Conservation (phyloP, 2,797 vertebrate genomes). For the Sibirionetta formosa region DNA sequence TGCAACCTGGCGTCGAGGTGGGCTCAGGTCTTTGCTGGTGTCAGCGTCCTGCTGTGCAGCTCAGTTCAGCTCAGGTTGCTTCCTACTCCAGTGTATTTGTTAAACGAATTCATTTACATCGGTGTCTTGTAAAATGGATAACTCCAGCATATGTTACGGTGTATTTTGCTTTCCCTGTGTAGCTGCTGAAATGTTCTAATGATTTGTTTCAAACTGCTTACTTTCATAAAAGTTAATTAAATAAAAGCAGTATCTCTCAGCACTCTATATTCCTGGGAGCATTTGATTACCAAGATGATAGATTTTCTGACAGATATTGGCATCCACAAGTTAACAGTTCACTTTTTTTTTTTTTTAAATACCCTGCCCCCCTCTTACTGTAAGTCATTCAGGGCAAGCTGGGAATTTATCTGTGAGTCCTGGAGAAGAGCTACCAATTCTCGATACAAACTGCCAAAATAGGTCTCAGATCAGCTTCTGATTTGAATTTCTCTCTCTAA, state of each 20-base stretch:
- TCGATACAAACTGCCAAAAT: neutral
- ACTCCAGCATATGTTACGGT: neutral
- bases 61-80: conserved; percentile 49
- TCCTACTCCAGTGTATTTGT: neutral
- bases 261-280: neutral
- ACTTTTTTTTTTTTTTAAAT: neutral
- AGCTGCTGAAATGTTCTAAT: conserved; percentile 51
- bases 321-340: conserved; percentile 16
- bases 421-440: neutral
- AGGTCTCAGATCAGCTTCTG: neutral
- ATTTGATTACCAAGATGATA: conserved; percentile 39
- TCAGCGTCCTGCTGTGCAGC: neutral
- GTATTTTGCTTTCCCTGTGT: neutral
- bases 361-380: neutral
- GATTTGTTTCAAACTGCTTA: conserved; percentile 48
- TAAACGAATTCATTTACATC: conserved; percentile 51
- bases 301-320: conserved; percentile 27
- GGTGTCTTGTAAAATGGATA: conserved; percentile 17
- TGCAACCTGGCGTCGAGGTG: neutral
- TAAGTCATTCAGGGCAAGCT: neutral
- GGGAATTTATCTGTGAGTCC: neutral
- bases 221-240: conserved; percentile 61
- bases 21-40: neutral
- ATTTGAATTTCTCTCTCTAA: neutral
- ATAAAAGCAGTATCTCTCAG: conserved; percentile 54